These are phyloP conservation scores for Diplodus sargus DNA, from an alignment of 2,797 vertebrate genomes.

Conservation along the genomic window DNA sequence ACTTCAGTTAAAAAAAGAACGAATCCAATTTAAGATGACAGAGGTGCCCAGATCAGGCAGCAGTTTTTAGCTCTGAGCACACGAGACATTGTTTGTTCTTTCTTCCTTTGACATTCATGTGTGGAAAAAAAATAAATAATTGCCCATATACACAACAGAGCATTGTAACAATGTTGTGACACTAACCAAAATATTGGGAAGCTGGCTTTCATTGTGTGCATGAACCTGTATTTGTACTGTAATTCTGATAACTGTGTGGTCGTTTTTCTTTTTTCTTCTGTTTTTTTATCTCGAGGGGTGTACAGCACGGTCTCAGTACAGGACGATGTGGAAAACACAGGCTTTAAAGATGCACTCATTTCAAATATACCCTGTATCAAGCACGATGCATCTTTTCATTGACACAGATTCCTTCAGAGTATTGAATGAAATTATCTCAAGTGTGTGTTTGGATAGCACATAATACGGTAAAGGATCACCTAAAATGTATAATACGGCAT, in stretches of 20 bases:
- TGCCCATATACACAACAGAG: conserved; percentile 77
- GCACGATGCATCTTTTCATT: conserved; percentile 49
- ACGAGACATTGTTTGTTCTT: conserved; percentile 49
- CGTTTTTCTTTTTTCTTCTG: conserved; percentile 49
- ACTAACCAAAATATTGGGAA: conserved; percentile 85
- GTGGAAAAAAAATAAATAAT: conserved; percentile 56
- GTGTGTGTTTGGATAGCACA: conserved; percentile 23
- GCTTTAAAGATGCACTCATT: conserved; percentile 53
- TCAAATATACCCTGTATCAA: conserved; percentile 52
- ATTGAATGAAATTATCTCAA: conserved; percentile 21
- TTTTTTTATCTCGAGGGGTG: conserved; percentile 71
- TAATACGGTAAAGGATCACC: conserved; percentile 17
- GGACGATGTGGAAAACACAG: conserved; percentile 51
- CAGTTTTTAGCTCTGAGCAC: conserved; percentile 56
- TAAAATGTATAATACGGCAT: conserved; percentile 20
- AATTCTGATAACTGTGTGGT: conserved; percentile 77
- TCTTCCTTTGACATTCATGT: conserved; percentile 66
- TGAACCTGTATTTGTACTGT: conserved; percentile 87
- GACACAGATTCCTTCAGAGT: conserved; percentile 27
- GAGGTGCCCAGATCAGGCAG: conserved; percentile 49
- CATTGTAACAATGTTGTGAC: conserved; percentile 82
- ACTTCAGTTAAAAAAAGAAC: conserved; percentile 31
- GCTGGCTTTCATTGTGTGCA: conserved; percentile 88
- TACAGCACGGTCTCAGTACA: conserved; percentile 55
- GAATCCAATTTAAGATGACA: conserved; percentile 46